phyloP scores from a whole-genome alignment of 2,113 vertebrate species.

The Saimiri boliviensis region DNA sequence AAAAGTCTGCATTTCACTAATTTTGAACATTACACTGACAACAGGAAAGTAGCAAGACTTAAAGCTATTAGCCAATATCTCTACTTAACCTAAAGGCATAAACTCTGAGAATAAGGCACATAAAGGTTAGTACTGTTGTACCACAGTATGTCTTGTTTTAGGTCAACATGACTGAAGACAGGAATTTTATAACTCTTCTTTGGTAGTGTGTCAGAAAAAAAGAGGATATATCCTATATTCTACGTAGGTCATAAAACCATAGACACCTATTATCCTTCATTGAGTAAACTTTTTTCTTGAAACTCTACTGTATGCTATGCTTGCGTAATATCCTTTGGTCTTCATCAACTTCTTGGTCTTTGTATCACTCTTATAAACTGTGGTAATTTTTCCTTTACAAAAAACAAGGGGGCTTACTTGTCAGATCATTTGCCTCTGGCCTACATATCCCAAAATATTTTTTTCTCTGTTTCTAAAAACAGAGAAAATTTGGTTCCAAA shows the following conservation, averaged over 20 bases:
- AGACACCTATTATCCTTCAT: conserved; percentile 10
- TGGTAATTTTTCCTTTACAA: conserved; percentile 20
- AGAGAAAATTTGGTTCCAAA: conserved; percentile 42
- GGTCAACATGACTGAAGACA: neutral
- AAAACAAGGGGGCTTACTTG: conserved; percentile 26
- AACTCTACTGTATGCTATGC: neutral
- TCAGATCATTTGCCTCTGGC: conserved; percentile 54
- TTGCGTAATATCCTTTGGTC: conserved; percentile 37
- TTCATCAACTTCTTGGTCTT: neutral
- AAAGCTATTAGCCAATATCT: neutral
- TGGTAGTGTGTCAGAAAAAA: neutral
- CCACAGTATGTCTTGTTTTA: neutral
- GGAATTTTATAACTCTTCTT: conserved; percentile 18
- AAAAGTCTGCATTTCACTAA: conserved; percentile 10
- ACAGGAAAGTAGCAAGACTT: conserved; percentile 47
- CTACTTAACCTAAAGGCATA: neutral
- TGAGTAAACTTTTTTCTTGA: conserved; percentile 22
- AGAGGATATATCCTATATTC: neutral
- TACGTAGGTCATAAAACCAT: neutral
- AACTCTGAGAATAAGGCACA: neutral
- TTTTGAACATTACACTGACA: conserved; percentile 25
- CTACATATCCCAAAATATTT: conserved; percentile 37
- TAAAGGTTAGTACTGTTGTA: neutral
- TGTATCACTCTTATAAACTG: neutral
- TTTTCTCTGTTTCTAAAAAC: conserved; percentile 58